Evolutionary conservation across 1,140 invertebrate genomes (phyloP).

Genomic region (Zaprionus tsacasi): DNA sequence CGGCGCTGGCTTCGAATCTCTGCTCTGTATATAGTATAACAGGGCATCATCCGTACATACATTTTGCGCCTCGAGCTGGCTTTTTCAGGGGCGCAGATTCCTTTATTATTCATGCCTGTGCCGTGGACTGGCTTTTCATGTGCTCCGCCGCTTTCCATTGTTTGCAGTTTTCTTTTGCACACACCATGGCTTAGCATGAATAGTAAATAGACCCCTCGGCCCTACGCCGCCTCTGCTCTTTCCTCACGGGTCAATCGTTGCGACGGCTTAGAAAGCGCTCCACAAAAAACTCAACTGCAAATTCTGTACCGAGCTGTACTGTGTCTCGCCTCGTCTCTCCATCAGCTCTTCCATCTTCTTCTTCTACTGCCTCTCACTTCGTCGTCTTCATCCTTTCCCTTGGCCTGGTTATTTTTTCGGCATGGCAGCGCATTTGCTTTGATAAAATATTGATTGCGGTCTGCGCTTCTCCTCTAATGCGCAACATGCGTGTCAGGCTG

Average conservation of each 20-base stretch:
- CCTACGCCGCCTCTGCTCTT: background rate
- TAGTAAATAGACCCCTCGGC: constrained; percentile 64
- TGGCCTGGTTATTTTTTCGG: constrained; percentile 37
- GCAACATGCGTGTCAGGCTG: constrained; percentile 68
- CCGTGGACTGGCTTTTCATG: constrained; percentile 60
- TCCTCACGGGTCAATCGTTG: constrained; percentile 29
- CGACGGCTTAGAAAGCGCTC: constrained; percentile 18
- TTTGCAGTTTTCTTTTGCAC: constrained; percentile 76
- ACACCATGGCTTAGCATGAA: constrained; percentile 75
- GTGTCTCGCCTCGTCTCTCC: constrained; percentile 10
- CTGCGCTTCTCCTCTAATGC: constrained; percentile 55
- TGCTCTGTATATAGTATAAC: background rate
- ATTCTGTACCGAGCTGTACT: background rate
- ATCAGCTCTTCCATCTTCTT: background rate
- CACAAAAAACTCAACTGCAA: constrained; percentile 27
- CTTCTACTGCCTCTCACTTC: background rate
- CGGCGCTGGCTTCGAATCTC: background rate
- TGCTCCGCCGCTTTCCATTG: constrained; percentile 62
- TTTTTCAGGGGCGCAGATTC: constrained; percentile 70
- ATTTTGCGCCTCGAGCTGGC: constrained; percentile 38
- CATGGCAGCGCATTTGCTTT: constrained; percentile 53
- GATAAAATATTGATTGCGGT: constrained; percentile 81
- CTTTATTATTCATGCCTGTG: constrained; percentile 72
- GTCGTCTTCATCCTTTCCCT: background rate
- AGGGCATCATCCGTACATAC: background rate